Percentiles rank a stretch among this genome's conserved stretches.
phyloP scores from a whole-genome alignment of 2,888 invertebrate species.

The Galerucella pusilla region DNA sequence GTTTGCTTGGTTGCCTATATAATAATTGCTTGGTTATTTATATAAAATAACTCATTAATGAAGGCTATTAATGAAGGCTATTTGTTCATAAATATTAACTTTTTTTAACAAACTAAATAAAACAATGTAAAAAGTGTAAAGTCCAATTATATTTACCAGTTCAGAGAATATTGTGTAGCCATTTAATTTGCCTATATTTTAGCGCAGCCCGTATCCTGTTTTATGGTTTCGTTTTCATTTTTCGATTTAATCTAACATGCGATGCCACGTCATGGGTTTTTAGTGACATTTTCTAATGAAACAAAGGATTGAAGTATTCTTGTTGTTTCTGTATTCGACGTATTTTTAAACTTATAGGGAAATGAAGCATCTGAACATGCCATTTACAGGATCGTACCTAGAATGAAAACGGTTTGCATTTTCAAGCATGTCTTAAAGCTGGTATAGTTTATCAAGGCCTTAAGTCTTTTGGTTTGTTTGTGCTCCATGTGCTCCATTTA shows the following conservation, averaged over 20 bases:
- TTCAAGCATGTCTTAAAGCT: not conserved
- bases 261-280: constrained; percentile 34
- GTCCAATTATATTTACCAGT: not conserved
- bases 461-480: too few species aligned
- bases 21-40: too few species aligned
- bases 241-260: constrained; percentile 32
- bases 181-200: not conserved
- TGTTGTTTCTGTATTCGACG: not conserved
- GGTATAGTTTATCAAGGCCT: too few species aligned
- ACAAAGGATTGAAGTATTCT: constrained; percentile 26
- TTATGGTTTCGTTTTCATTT: constrained; percentile 30
- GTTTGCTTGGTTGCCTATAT: too few species aligned
- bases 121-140: not conserved
- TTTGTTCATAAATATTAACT: not conserved
- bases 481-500: too few species aligned
- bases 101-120: not conserved
- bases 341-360: not conserved
- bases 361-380: constrained; percentile 1
- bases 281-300: constrained; percentile 26
- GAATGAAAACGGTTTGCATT: not conserved
- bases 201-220: constrained; percentile 10
- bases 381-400: not conserved
- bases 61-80: too few species aligned
- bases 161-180: not conserved
- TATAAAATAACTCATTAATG: too few species aligned